These are phyloP conservation scores for Cottus gobio DNA, from an alignment of 2,113 vertebrate species.

Conservation along the genomic window DNA sequence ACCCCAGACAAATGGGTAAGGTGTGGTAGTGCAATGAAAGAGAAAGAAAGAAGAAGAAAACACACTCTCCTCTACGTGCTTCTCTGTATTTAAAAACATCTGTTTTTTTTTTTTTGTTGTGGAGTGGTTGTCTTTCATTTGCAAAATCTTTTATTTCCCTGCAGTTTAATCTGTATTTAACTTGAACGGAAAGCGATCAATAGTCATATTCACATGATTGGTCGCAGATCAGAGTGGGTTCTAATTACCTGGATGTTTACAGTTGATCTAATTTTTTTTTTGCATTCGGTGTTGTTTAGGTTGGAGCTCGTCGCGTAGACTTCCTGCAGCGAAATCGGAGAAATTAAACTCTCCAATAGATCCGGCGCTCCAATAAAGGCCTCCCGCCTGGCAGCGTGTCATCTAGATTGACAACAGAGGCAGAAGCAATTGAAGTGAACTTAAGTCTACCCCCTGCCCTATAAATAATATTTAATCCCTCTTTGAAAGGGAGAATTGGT, in stretches of 20 bases:
- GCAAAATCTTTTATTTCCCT: not conserved
- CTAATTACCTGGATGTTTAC: slow-evolving; percentile 38
- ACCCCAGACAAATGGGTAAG: slow-evolving; percentile 64
- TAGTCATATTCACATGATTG: slow-evolving; percentile 28
- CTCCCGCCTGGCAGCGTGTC: slow-evolving; percentile 60
- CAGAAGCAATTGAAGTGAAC: slow-evolving; percentile 74
- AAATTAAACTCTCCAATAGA: slow-evolving; percentile 51
- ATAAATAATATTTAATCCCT: slow-evolving; percentile 81
- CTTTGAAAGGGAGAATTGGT: slow-evolving; percentile 68
- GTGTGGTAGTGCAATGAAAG: not conserved
- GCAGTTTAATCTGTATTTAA: slow-evolving; percentile 4
- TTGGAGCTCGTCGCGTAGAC: slow-evolving; percentile 45
- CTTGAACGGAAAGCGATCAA: not conserved
- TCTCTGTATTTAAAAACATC: slow-evolving; percentile 18
- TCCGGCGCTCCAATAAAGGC: slow-evolving; percentile 61
- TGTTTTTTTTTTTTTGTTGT: slow-evolving; percentile 1
- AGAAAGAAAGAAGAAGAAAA: not conserved
- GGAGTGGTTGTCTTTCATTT: not conserved
- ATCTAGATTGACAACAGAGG: slow-evolving; percentile 77
- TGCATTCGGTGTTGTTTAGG: slow-evolving; percentile 37
- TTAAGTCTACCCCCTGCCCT: slow-evolving; percentile 72
- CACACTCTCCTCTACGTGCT: not conserved
- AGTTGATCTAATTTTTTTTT: slow-evolving; percentile 43
- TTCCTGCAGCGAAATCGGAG: slow-evolving; percentile 43
- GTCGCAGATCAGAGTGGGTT: slow-evolving; percentile 24